These are phyloP conservation scores for Eilema depressum DNA, from an alignment of 2,888 invertebrate genomes.

Conservation along the genomic window DNA sequence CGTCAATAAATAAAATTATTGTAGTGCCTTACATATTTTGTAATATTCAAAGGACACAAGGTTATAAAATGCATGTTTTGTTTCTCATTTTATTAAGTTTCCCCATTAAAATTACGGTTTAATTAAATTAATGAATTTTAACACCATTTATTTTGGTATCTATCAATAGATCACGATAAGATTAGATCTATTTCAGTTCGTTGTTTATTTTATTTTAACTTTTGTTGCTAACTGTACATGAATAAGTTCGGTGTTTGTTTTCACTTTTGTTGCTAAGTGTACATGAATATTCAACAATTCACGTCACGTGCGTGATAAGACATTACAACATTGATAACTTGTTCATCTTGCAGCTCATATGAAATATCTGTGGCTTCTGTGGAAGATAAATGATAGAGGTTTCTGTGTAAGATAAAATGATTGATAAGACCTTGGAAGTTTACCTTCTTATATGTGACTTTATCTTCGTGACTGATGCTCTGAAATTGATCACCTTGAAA, in stretches of 20 bases:
- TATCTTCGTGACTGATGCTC: slow-evolving; percentile 25
- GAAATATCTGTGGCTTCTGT: slow-evolving; percentile 16
- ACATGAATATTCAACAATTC: slow-evolving; percentile 6
- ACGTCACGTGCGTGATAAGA: slow-evolving; percentile 55
- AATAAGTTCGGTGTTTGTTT: neutral
- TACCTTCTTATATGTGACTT: slow-evolving; percentile 5
- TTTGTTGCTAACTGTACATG: slow-evolving; percentile 4
- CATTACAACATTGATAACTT: slow-evolving; percentile 51
- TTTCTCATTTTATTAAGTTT: neutral
- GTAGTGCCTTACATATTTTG: too few relatives aligned
- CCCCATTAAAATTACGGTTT: too few relatives aligned
- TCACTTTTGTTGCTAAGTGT: neutral
- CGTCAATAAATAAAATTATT: neutral
- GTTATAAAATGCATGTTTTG: too few relatives aligned
- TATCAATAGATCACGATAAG: neutral
- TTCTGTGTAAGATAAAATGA: slow-evolving; percentile 20
- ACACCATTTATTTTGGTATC: too few relatives aligned
- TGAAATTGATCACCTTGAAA: slow-evolving; percentile 33
- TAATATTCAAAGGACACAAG: too few relatives aligned
- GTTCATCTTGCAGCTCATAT: slow-evolving; percentile 32
- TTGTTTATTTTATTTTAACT: neutral
- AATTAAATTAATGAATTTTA: neutral
- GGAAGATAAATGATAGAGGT: slow-evolving; percentile 13
- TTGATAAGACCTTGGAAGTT: slow-evolving; percentile 16
- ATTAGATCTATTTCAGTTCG: neutral